These are phyloP conservation scores for Eonycteris spelaea DNA, from an alignment of 2,113 vertebrate species.

Conservation along the genomic window DNA sequence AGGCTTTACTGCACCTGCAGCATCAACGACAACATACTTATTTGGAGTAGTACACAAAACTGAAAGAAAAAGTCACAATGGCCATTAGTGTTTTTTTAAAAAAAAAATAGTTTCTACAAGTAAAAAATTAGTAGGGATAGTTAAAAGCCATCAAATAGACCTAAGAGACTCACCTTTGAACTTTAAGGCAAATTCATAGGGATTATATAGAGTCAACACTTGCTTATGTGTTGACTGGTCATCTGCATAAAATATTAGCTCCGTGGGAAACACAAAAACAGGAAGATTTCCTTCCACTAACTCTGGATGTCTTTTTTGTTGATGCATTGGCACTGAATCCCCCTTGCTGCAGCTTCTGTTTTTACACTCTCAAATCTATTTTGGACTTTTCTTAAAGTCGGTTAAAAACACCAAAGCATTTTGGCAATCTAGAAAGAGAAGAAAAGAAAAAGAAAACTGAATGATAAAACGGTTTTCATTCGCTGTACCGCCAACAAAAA, in stretches of 20 bases:
- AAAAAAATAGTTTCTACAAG: slow-evolving; percentile 48
- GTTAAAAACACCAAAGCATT: slow-evolving; percentile 87
- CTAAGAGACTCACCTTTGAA: slow-evolving; percentile 95
- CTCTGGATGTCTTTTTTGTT: slow-evolving; percentile 97
- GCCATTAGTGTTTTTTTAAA: slow-evolving; percentile 39
- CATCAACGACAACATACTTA: slow-evolving; percentile 97
- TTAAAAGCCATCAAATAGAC: slow-evolving; percentile 53
- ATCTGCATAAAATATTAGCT: slow-evolving; percentile 97
- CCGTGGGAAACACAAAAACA: slow-evolving; percentile 98
- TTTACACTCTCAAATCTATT: slow-evolving; percentile 81
- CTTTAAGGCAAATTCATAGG: slow-evolving; percentile 99
- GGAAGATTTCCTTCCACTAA: slow-evolving; percentile 99
- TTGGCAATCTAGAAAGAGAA: slow-evolving; percentile 82
- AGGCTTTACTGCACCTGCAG: slow-evolving; percentile 96
- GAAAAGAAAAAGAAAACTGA: slow-evolving; percentile 58
- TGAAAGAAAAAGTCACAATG: slow-evolving; percentile 80
- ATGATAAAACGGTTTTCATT: slow-evolving; percentile 66
- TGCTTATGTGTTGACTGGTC: slow-evolving; percentile 98
- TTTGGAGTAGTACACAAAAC: slow-evolving; percentile 99
- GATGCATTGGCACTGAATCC: slow-evolving; percentile 98
- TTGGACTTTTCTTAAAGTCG: slow-evolving; percentile 78
- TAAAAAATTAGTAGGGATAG: slow-evolving; percentile 52
- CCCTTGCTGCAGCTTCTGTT: slow-evolving; percentile 84
- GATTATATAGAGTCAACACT: slow-evolving; percentile 99
- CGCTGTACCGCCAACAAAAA: slow-evolving; percentile 36